Base-by-base conservation (phyloP, 2,113 vertebrate species). In the Muscicapa adusta region DNA sequence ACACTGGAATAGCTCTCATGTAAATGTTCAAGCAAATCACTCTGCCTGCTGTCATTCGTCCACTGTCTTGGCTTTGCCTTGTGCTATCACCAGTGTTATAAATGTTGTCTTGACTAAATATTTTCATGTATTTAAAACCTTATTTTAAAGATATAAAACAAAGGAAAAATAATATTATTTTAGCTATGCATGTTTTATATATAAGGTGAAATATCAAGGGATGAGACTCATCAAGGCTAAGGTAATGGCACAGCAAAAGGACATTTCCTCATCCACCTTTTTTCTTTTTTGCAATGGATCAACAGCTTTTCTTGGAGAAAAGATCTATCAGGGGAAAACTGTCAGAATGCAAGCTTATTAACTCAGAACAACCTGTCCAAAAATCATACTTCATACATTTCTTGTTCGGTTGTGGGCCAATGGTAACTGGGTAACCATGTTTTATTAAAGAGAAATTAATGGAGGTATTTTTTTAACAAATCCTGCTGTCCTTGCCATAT, bases 401-500 rank as follows among this genome's bases (percentile, higher is more conserved):
- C 24, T 50, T 43, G 19, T 78, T 78, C 8, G 0, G 14, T 45
- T 78, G 36, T 42, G 66, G 57, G 50, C 60, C 91, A 75, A 1
- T 76, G 73, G 70, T 91, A 95, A 57, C 66, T 77, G 81, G 12
- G 65, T 74, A 93, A 87, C 84, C 43, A 83, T 77, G 42, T 65
- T 95, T 91, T 86, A 88, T 89, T 89, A 90, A 76, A 85, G 60
- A 81, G 67, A 96, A 92, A 62, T 17, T 75, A 94, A 63, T 82
- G 88, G 43, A 20, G 45, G 19, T 77, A 56, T 70, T 91, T 93
- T 96, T 96, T 96, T 50, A 89, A 50, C 75, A 91, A 79, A 84
- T 96, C 71, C 80, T 91, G 72, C 81, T 92, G 88, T 92, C 89
- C 62, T 92, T 96, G 78, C 84, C 96, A 96, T 91, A 95, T 95